A percentile compares a stretch with the other conserved stretches of the same genome.
Conservation (phyloP, 2,888 invertebrate genomes). For the Coenonympha arcania region DNA sequence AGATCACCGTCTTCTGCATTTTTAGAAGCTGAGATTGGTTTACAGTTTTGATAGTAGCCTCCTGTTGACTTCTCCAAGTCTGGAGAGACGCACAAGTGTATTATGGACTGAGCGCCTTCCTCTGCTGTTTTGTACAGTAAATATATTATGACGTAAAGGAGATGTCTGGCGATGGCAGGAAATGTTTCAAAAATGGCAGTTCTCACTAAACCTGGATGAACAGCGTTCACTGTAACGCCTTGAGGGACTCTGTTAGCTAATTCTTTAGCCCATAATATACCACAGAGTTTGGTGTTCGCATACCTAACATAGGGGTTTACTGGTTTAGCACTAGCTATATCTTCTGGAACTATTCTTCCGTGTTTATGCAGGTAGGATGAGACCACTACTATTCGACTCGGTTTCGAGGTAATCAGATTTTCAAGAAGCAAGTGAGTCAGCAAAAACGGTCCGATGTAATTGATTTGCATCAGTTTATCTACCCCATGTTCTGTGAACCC, state of each 20-base stretch:
- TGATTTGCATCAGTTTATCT: slow-evolving; percentile 77
- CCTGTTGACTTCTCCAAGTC: slow-evolving; percentile 80
- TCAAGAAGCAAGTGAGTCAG: slow-evolving; percentile 78
- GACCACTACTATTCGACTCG: slow-evolving; percentile 62
- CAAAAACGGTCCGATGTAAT: slow-evolving; percentile 81
- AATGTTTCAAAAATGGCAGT: slow-evolving; percentile 82
- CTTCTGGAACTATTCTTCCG: slow-evolving; percentile 63
- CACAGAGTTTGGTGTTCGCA: slow-evolving; percentile 55
- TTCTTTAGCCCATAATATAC: slow-evolving; percentile 58
- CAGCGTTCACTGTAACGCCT: slow-evolving; percentile 82
- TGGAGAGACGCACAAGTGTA: slow-evolving; percentile 81
- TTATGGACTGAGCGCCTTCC: slow-evolving; percentile 85
- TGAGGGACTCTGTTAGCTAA: slow-evolving; percentile 49
- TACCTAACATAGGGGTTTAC: slow-evolving; percentile 41
- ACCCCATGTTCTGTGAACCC: slow-evolving; percentile 75
- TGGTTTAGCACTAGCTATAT: slow-evolving; percentile 26
- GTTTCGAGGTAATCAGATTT: slow-evolving; percentile 52
- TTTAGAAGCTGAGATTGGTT: slow-evolving; percentile 67
- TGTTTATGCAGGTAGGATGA: slow-evolving; percentile 50
- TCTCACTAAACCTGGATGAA: slow-evolving; percentile 88
- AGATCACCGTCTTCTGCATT: slow-evolving; percentile 76
- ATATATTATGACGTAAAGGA: slow-evolving; percentile 71
- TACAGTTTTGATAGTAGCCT: slow-evolving; percentile 85
- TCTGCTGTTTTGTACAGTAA: slow-evolving; percentile 78
- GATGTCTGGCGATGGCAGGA: slow-evolving; percentile 54